phyloP scores from a whole-genome alignment of 2,113 vertebrate species.

The Choloepus hoffmanni region DNA sequence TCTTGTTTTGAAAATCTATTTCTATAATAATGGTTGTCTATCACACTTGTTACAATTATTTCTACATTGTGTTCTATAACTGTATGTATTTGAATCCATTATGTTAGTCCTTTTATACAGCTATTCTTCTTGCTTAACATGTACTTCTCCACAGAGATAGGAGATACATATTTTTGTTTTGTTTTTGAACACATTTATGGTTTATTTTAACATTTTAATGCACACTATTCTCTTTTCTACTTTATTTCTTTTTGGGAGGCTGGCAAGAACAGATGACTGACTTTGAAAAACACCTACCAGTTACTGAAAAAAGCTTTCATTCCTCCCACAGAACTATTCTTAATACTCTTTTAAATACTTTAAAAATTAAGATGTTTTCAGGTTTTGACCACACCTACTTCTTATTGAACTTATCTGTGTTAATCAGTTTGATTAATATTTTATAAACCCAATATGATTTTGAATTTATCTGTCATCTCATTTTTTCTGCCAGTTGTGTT shows the following conservation, averaged over 20 bases:
- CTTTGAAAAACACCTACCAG: not conserved
- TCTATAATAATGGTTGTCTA: not conserved
- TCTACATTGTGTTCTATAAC: not conserved
- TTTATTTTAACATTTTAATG: not conserved
- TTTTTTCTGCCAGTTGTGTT: not conserved
- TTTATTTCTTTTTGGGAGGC: not conserved
- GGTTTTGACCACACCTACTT: not conserved
- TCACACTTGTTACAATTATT: not conserved
- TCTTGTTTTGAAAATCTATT: not conserved
- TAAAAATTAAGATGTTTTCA: not conserved
- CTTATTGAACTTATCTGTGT: not conserved
- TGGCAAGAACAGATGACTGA: not conserved
- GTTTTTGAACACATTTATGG: not conserved
- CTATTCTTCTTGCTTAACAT: not conserved
- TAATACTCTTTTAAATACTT: not conserved
- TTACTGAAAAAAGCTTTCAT: conserved; percentile 19
- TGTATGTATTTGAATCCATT: not conserved
- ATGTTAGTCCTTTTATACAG: not conserved
- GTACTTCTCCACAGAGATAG: not conserved
- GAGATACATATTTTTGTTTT: not conserved
- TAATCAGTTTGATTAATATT: not conserved
- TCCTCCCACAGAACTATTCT: not conserved
- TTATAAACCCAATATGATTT: not conserved
- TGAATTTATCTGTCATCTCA: not conserved
- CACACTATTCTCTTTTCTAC: not conserved